These are phyloP conservation scores for Holothuria scabra DNA, from an alignment of 53 echinoderm and acorn worm species.

Conservation along the genomic window DNA sequence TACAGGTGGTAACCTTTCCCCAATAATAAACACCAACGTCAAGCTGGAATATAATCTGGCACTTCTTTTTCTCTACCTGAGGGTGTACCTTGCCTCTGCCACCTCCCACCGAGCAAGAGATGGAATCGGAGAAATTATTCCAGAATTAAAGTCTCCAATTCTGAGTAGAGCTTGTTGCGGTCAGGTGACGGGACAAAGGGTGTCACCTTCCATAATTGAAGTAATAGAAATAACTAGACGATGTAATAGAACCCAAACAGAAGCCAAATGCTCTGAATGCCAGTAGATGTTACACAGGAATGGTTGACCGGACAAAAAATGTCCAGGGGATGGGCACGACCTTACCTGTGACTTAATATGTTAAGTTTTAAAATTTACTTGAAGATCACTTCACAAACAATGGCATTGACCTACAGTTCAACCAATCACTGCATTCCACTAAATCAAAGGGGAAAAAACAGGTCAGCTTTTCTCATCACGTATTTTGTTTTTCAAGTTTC, in stretches of 20 bases:
- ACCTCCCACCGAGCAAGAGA: slow-evolving; percentile 25
- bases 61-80: neutral
- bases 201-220: slow-evolving; percentile 6
- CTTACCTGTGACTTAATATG: too few relatives aligned
- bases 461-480: too few relatives aligned
- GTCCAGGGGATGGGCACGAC: too few relatives aligned
- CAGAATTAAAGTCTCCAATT: neutral
- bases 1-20: too few relatives aligned
- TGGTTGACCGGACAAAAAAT: neutral
- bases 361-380: too few relatives aligned
- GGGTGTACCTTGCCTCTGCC: neutral
- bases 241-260: neutral
- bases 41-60: neutral
- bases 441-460: too few relatives aligned
- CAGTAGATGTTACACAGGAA: neutral
- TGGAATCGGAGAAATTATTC: slow-evolving; percentile 4
- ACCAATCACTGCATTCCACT: too few relatives aligned
- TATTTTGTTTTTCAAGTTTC: too few relatives aligned
- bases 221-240: neutral
- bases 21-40: too few relatives aligned
- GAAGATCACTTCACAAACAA: too few relatives aligned
- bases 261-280: slow-evolving; percentile 6
- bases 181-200: slow-evolving; percentile 28
- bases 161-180: neutral
- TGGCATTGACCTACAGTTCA: too few relatives aligned